Percentiles rank a stretch among this genome's conserved stretches.
Evolutionary conservation across 1,140 invertebrate genomes (phyloP).

Genomic region (Tetramorium simillimum): DNA sequence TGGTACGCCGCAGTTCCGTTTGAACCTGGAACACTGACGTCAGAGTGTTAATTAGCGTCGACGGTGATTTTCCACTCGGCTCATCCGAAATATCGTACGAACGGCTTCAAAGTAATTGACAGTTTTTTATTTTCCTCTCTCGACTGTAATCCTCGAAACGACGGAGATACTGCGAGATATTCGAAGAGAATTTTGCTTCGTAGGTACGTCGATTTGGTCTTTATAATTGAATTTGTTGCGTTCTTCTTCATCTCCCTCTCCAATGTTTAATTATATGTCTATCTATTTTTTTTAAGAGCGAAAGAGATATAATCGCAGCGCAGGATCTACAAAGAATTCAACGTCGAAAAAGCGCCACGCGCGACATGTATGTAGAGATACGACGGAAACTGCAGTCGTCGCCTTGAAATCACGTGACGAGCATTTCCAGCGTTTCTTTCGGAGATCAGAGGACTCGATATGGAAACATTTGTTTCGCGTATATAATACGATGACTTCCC

Average conservation of each 20-base stretch:
- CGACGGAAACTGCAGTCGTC: neutral
- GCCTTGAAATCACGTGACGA: neutral
- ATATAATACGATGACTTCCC: neutral
- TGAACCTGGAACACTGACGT: neutral
- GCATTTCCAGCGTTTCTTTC: constrained; percentile 34
- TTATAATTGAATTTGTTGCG: neutral
- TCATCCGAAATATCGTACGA: neutral
- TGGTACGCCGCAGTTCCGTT: neutral
- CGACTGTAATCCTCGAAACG: no score
- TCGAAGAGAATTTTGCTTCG: neutral
- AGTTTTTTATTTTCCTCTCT: neutral
- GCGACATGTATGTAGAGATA: neutral
- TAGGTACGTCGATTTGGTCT: neutral
- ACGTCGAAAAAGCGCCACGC: neutral
- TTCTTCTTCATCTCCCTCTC: neutral
- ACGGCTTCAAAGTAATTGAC: neutral
- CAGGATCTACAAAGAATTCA: neutral
- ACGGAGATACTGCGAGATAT: neutral
- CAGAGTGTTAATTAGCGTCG: neutral
- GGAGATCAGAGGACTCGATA: neutral
- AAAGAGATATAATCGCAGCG: neutral
- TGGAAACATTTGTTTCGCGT: constrained; percentile 12
- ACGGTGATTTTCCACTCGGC: neutral
- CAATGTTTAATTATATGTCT: neutral
- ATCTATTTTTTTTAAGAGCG: neutral